Percentiles rank a stretch among this genome's conserved stretches.
Evolutionary conservation across 2,797 vertebrate genomes (phyloP).

Genomic region (Buceros bicornis): DNA sequence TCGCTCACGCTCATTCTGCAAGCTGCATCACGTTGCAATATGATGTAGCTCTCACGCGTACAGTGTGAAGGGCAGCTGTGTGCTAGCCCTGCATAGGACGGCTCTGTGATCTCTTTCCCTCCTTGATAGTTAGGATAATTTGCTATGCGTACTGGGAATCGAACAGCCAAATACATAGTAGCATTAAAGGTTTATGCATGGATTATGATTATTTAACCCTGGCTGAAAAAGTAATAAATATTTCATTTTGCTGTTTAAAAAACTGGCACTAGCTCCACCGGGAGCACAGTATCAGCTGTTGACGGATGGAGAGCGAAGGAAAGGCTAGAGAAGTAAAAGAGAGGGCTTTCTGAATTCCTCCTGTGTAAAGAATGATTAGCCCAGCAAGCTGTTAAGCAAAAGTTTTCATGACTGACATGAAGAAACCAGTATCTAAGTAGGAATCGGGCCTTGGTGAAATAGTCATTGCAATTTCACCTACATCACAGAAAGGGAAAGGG

Average conservation of each 20-base stretch:
- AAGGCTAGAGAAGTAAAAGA: background rate
- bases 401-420: background rate
- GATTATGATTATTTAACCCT: background rate
- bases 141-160: background rate
- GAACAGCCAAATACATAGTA: background rate
- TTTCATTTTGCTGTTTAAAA: background rate
- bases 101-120: background rate
- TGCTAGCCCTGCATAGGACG: background rate
- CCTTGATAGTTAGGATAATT: background rate
- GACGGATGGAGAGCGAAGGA: background rate
- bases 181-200: background rate
- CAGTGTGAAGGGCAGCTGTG: background rate
- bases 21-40: background rate
- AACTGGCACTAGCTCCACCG: rapidly evolving
- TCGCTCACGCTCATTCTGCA: background rate
- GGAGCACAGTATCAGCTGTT: background rate
- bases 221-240: background rate
- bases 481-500: background rate
- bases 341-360: background rate
- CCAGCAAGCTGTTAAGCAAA: background rate
- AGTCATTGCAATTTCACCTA: background rate
- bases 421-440: background rate
- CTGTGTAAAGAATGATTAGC: background rate
- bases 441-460: background rate
- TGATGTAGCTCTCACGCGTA: rapidly evolving